Evolutionary conservation across 2,797 vertebrate species (phyloP), one percentile per base, ranked within the genome.

Genomic region (Pygocentrus nattereri): DNA sequence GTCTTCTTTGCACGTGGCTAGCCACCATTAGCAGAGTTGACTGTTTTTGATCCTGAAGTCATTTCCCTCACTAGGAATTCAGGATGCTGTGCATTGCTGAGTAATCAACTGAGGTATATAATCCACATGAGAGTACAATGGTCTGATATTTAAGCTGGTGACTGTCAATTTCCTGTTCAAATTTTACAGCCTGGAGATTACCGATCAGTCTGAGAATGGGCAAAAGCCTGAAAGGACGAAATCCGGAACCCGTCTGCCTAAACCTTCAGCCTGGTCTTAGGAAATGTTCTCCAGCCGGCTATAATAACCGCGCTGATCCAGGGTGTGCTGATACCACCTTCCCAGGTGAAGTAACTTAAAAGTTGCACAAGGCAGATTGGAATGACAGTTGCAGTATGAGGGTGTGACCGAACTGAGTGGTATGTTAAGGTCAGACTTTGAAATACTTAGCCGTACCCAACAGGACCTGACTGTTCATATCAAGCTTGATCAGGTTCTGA

Each of bases 231-330:
- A 5, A 50, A 5, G 54, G 52, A 49, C 5, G 18, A 58, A 68
- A 30, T 41, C 4, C 44, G 52, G 10, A 50, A 38, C 21, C 50
- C 38, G 31, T 52, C 21, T 23, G 16, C 44, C 52, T 64, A 73
- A 79, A 31, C 11, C 65, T 34, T 8, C 18, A 72, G 69, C 69
- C 44, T 52, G 47, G 31, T 73, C 49, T 74, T 74, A 23, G 34
- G 19, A 50, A 49, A 69, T 23, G 5, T 74, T 58, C 34, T 47
- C 34, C 25, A 58, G 2, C 52, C 25, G 18, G 62, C 21, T 5
- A 31, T 15, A 65, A 67, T 41, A 73, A 25, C 23, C 23, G 8
- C 6, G 21, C n/a, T 72, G 47, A 72, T 72, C 49, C 70, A 54
- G 49, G 47, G 18, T 72, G 70, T 72, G 70, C 47, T 72, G 3